phyloP scores from a whole-genome alignment of 2,888 invertebrate genomes.

The Coenonympha arcania region DNA sequence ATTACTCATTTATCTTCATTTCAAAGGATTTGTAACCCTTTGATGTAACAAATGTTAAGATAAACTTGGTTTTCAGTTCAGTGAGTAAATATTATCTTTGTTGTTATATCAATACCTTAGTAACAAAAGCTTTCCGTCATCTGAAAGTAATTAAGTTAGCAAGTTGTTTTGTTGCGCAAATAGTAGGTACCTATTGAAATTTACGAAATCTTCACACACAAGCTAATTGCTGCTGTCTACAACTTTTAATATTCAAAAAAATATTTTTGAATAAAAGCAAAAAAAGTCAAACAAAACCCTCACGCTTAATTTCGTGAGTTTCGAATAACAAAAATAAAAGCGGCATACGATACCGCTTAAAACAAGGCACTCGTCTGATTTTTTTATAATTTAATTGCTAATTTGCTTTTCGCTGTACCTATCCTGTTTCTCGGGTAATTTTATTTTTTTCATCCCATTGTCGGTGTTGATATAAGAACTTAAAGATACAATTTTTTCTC shows the following conservation, averaged over 20 bases:
- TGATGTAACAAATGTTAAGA: slow-evolving; percentile 7
- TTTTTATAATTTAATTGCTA: slow-evolving; percentile 69
- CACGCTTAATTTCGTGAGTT: slow-evolving; percentile 25
- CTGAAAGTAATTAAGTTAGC: too few relatives aligned
- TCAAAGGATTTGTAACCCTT: slow-evolving; percentile 3
- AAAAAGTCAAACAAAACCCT: not conserved
- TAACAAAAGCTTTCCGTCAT: too few relatives aligned
- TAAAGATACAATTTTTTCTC: too few relatives aligned
- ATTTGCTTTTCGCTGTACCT: slow-evolving; percentile 51
- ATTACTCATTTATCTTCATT: not conserved
- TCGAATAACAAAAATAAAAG: slow-evolving; percentile 47
- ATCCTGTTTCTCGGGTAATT: slow-evolving; percentile 34
- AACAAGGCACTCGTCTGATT: slow-evolving; percentile 49
- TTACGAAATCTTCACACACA: too few relatives aligned
- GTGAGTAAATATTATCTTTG: not conserved
- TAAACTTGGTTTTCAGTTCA: not conserved
- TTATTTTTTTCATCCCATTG: slow-evolving; percentile 42
- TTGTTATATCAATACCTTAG: too few relatives aligned
- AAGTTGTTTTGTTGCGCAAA: too few relatives aligned
- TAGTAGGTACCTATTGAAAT: too few relatives aligned
- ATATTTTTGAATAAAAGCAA: not conserved
- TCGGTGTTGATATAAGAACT: not conserved
- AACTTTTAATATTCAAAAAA: not conserved
- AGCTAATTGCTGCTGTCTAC: too few relatives aligned
- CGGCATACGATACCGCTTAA: slow-evolving; percentile 45